These are phyloP conservation scores for Clanis bilineata DNA, from an alignment of 2,888 invertebrate genomes.

Conservation along the genomic window DNA sequence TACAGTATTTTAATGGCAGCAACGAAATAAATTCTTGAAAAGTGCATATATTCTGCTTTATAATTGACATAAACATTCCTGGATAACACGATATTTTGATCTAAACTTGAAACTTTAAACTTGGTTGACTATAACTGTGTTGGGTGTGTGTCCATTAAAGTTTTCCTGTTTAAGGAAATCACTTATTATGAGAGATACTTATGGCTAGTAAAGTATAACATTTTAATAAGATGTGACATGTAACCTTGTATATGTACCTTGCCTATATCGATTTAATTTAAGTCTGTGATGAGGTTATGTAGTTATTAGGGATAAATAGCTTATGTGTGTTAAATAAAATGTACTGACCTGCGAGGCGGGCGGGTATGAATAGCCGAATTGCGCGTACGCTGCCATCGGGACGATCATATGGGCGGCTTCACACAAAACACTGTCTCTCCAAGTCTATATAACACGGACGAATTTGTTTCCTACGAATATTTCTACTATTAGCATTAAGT, in stretches of 20 bases:
- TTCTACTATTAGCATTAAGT: slow-evolving; percentile 55
- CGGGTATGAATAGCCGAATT: slow-evolving; percentile 96
- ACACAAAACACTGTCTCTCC: slow-evolving; percentile 78
- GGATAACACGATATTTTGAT: no score
- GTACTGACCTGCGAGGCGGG: slow-evolving; percentile 93
- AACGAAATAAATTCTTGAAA: background rate
- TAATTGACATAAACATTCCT: no score
- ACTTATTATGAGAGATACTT: background rate
- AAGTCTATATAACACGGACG: slow-evolving; percentile 73
- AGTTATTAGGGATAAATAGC: no score
- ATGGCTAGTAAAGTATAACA: background rate
- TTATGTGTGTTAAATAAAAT: slow-evolving; percentile 16
- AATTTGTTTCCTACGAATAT: slow-evolving; percentile 57
- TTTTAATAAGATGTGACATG: background rate
- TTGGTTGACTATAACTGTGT: no score
- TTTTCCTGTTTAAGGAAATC: background rate
- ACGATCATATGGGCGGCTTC: slow-evolving; percentile 82
- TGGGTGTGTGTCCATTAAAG: no score
- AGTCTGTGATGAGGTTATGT: background rate
- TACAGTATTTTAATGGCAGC: background rate
- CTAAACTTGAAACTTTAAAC: no score
- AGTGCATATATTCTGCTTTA: no score
- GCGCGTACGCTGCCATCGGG: slow-evolving; percentile 91
- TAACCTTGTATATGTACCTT: background rate
- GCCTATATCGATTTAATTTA: slow-evolving; percentile 4